Percentiles rank a stretch among this genome's conserved stretches.
phyloP scores from a whole-genome alignment of 2,113 vertebrate species.

The Peromyscus polionotus region DNA sequence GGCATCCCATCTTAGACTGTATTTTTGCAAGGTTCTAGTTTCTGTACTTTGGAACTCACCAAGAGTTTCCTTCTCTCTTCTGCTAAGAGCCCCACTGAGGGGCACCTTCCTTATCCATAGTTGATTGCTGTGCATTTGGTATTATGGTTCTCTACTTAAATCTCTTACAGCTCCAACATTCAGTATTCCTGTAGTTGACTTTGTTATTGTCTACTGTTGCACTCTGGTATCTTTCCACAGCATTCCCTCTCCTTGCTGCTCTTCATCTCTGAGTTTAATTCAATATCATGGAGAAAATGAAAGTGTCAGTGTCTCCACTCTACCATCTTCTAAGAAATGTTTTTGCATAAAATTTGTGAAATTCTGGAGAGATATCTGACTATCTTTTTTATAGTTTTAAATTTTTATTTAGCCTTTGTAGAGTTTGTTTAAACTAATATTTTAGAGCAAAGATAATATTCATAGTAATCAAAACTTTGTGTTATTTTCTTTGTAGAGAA shows the following conservation, averaged over 20 bases:
- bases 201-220: background rate
- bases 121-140: background rate
- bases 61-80: background rate
- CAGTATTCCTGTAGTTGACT: background rate
- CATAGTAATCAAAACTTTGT: conserved; percentile 69
- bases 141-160: background rate
- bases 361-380: conserved; percentile 10
- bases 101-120: background rate
- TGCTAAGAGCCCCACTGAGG: background rate
- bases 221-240: background rate
- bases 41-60: background rate
- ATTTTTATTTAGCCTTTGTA: background rate
- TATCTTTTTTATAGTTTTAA: conserved; percentile 27
- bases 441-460: conserved; percentile 66
- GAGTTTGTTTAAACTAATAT: conserved; percentile 18
- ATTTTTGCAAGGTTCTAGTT: background rate
- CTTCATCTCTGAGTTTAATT: background rate
- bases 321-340: background rate
- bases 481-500: conserved; percentile 87
- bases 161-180: background rate
- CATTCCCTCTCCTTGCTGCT: background rate
- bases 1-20: background rate
- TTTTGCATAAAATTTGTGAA: conserved; percentile 38
- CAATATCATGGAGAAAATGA: background rate
- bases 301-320: background rate